phyloP scores from a whole-genome alignment of 30 jellyfish, hydroid and myxozoan genomes.

The Aurelia coerulea region DNA sequence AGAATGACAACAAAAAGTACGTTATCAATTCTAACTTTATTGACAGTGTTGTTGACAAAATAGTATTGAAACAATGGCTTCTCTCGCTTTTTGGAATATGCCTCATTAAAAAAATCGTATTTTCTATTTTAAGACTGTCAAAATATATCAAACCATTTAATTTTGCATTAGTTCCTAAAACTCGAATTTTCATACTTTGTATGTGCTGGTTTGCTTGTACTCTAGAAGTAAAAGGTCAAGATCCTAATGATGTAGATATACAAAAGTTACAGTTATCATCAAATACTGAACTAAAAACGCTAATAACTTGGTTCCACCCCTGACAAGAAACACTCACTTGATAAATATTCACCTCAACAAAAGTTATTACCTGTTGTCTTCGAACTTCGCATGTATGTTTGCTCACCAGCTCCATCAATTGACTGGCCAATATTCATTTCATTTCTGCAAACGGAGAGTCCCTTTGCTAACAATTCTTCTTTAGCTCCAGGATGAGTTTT shows the following conservation, averaged over 20 bases:
- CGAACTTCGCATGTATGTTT: slow-evolving; percentile 31
- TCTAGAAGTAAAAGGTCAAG: too few relatives aligned
- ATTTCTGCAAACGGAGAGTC: slow-evolving; percentile 38
- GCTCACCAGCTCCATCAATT: slow-evolving; percentile 50
- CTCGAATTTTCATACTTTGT: background rate
- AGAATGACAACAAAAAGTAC: too few relatives aligned
- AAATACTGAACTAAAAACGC: too few relatives aligned
- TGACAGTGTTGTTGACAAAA: background rate
- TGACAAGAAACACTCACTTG: too few relatives aligned
- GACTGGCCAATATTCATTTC: slow-evolving; percentile 19
- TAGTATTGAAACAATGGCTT: background rate
- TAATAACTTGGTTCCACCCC: too few relatives aligned
- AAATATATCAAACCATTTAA: background rate
- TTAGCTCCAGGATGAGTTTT: too few relatives aligned
- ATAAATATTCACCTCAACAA: background rate
- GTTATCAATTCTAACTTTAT: too few relatives aligned
- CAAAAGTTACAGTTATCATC: too few relatives aligned
- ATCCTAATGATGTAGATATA: too few relatives aligned
- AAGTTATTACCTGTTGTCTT: slow-evolving; percentile 2
- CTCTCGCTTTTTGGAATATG: background rate
- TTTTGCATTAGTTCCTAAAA: background rate
- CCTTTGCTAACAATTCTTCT: slow-evolving; percentile 14
- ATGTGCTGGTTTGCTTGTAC: too few relatives aligned
- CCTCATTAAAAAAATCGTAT: background rate
- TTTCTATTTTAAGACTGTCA: too few relatives aligned